phyloP scores from a whole-genome alignment of 2,113 vertebrate genomes.

The Onychorhynchus coronatus region DNA sequence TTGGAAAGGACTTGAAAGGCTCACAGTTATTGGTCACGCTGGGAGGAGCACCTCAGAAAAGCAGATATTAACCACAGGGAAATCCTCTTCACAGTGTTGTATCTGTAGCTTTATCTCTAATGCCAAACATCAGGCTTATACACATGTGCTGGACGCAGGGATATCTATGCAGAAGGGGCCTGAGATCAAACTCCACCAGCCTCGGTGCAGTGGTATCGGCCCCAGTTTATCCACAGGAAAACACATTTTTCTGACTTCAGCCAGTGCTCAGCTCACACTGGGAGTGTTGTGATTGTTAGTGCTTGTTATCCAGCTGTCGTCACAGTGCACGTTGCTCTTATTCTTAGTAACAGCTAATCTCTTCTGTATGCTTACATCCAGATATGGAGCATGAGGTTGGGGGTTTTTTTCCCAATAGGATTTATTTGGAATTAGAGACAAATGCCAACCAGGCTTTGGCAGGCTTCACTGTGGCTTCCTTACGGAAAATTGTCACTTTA shows the following conservation, averaged over 20 bases:
- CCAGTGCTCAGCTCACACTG: background rate
- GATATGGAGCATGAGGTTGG: background rate
- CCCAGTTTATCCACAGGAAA: background rate
- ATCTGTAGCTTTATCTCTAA: background rate
- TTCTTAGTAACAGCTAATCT: constrained; percentile 31
- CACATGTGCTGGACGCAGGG: fast-evolving
- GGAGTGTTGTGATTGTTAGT: background rate
- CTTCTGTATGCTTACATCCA: background rate
- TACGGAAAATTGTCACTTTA: background rate
- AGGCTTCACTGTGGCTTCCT: background rate
- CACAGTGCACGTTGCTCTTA: background rate
- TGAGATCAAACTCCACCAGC: background rate
- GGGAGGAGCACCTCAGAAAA: background rate
- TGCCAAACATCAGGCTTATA: background rate
- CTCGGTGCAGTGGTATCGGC: fast-evolving
- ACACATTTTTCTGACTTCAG: background rate
- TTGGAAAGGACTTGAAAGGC: background rate
- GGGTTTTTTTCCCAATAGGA: background rate
- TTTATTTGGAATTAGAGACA: background rate
- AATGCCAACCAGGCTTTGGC: background rate
- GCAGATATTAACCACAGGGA: background rate
- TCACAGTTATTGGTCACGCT: background rate
- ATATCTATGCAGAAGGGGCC: background rate
- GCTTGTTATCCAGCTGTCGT: background rate
- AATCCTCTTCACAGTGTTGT: background rate